phyloP scores from a whole-genome alignment of 2,888 invertebrate genomes.

The Plebejus anna region DNA sequence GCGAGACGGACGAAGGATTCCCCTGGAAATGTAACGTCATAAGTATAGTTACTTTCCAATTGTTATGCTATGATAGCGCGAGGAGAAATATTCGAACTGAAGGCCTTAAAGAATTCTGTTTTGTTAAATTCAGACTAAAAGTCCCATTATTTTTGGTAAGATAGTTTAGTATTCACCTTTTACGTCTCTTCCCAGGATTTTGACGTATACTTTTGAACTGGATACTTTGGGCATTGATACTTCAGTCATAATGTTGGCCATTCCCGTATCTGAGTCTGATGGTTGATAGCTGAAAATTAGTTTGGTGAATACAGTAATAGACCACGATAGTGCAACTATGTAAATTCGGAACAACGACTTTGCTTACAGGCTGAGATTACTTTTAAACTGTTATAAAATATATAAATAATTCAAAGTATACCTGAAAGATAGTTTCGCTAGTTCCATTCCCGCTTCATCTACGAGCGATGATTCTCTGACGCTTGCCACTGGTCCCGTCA shows the following conservation, averaged over 20 bases:
- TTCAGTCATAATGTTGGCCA: slow-evolving; percentile 44
- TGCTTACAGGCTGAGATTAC: too few relatives aligned
- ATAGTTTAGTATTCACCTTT: slow-evolving; percentile 49
- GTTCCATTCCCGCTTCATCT: slow-evolving; percentile 63
- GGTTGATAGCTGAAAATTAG: slow-evolving; percentile 59
- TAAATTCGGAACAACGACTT: too few relatives aligned
- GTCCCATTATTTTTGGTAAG: background rate
- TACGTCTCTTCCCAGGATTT: slow-evolving; percentile 64
- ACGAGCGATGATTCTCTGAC: slow-evolving; percentile 63
- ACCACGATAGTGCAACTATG: background rate
- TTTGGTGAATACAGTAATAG: background rate
- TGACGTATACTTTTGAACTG: slow-evolving; percentile 58
- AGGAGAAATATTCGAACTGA: background rate
- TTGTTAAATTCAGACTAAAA: background rate
- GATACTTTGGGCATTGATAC: slow-evolving; percentile 55
- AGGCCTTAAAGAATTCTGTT: background rate
- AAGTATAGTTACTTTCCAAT: background rate
- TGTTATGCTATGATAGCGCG: background rate
- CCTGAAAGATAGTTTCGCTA: slow-evolving; percentile 66
- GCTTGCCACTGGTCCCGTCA: slow-evolving; percentile 65
- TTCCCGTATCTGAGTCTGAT: slow-evolving; percentile 36
- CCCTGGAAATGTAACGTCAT: slow-evolving; percentile 48
- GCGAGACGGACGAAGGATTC: slow-evolving; percentile 66
- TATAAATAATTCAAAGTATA: slow-evolving; percentile 37
- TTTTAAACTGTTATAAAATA: too few relatives aligned